Conservation (phyloP, 2,797 vertebrate species). For the Scleropages formosus region DNA sequence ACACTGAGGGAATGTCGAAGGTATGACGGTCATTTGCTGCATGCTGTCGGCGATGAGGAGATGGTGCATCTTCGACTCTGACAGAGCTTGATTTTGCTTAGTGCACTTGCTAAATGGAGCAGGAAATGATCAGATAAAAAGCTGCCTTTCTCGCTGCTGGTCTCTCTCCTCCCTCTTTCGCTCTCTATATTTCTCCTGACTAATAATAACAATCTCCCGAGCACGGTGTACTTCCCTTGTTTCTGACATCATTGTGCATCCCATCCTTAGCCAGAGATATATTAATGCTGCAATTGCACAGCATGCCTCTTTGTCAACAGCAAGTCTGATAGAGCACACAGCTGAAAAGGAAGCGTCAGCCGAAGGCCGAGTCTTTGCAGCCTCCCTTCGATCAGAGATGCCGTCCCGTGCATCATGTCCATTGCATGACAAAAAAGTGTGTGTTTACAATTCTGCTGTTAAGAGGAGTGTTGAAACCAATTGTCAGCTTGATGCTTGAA, state of each 20-base stretch:
- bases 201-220: constrained; percentile 28
- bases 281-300: constrained; percentile 4
- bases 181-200: constrained; percentile 22
- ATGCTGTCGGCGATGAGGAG: constrained; percentile 10
- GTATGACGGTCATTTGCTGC: constrained; percentile 11
- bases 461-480: not conserved
- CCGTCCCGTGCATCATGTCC: not conserved
- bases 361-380: not conserved
- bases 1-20: not conserved
- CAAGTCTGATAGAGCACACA: not conserved
- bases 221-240: constrained; percentile 1
- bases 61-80: constrained; percentile 27
- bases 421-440: not conserved
- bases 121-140: constrained; percentile 54
- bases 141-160: constrained; percentile 24
- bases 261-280: constrained; percentile 13
- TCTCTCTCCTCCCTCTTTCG: constrained; percentile 36
- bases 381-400: not conserved
- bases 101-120: constrained; percentile 61
- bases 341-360: not conserved
- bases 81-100: constrained; percentile 30
- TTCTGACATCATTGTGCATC: constrained; percentile 13
- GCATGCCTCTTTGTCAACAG: constrained; percentile 8
- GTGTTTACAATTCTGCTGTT: not conserved
- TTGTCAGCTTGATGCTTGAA: constrained; percentile 7